Conservation (phyloP, 2,888 invertebrate genomes). For the Torymus auratus region DNA sequence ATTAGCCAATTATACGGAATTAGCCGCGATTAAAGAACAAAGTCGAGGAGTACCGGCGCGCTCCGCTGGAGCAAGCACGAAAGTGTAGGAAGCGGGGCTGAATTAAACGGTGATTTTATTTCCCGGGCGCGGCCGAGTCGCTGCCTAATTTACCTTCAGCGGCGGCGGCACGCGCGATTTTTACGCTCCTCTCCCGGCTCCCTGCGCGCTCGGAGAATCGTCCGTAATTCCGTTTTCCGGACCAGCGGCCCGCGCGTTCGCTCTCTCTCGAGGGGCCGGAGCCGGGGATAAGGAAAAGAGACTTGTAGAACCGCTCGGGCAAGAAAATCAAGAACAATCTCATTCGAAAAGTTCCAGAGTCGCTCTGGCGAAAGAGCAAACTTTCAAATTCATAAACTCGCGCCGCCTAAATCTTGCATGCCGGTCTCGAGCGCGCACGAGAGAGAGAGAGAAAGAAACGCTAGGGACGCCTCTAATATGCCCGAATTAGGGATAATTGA, state of each 20-base stretch:
- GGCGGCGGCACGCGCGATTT: slow-evolving; percentile 20
- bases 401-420: not conserved
- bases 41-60: slow-evolving; percentile 7
- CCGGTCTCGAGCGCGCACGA: not conserved
- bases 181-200: slow-evolving; percentile 5
- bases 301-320: slow-evolving; percentile 43
- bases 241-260: slow-evolving; percentile 22
- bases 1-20: slow-evolving; percentile 46
- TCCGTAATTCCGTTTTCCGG: slow-evolving; percentile 51
- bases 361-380: slow-evolving; percentile 19
- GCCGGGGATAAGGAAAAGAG: slow-evolving; percentile 7
- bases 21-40: slow-evolving; percentile 38
- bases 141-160: slow-evolving; percentile 29
- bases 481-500: slow-evolving; percentile 12
- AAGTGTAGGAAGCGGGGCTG: not conserved
- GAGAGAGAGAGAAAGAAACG: no score
- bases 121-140: slow-evolving; percentile 2
- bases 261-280: no score
- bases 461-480: no score
- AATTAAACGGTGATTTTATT: slow-evolving; percentile 53
- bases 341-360: slow-evolving; percentile 47
- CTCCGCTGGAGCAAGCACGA: no score
- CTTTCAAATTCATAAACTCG: slow-evolving; percentile 25
- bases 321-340: slow-evolving; percentile 51
- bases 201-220: slow-evolving; percentile 8